A percentile compares a stretch with the other conserved stretches of the same genome.
Evolutionary conservation across 2,888 invertebrate species (phyloP).

Genomic region (Dicycla oo): DNA sequence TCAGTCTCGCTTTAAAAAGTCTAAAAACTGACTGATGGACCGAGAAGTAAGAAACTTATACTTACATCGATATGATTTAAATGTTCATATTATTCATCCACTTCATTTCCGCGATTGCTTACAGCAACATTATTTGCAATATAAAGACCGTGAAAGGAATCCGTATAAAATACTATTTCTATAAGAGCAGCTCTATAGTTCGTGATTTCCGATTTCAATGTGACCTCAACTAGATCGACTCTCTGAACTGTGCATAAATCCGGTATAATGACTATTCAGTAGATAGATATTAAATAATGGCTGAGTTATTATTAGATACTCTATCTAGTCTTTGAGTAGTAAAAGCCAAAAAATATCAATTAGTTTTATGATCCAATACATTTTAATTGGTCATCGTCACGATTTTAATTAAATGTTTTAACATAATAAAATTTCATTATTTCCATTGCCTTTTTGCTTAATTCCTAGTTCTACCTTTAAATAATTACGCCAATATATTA

Average conservation of each 20-base stretch:
- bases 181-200: constrained; percentile 36
- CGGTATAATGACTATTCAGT: constrained; percentile 35
- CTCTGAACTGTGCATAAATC: constrained; percentile 50
- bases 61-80: constrained; percentile 15
- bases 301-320: constrained; percentile 15
- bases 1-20: constrained; percentile 35
- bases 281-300: constrained; percentile 27
- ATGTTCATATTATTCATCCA: constrained; percentile 12
- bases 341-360: constrained; percentile 23
- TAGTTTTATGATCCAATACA: constrained; percentile 16
- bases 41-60: constrained; percentile 7
- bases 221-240: constrained; percentile 56
- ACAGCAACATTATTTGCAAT: constrained; percentile 40
- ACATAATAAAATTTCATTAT: neutral
- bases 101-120: constrained; percentile 24
- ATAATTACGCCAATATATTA: neutral
- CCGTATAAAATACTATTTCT: constrained; percentile 41
- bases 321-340: neutral
- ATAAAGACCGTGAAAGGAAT: constrained; percentile 42
- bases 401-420: constrained; percentile 23
- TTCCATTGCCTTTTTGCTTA: neutral
- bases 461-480: neutral
- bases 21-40: neutral
- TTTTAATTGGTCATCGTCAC: constrained; percentile 10
- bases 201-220: constrained; percentile 57